Conservation (phyloP, 1,140 invertebrate genomes). For the Hestina assimilis region DNA sequence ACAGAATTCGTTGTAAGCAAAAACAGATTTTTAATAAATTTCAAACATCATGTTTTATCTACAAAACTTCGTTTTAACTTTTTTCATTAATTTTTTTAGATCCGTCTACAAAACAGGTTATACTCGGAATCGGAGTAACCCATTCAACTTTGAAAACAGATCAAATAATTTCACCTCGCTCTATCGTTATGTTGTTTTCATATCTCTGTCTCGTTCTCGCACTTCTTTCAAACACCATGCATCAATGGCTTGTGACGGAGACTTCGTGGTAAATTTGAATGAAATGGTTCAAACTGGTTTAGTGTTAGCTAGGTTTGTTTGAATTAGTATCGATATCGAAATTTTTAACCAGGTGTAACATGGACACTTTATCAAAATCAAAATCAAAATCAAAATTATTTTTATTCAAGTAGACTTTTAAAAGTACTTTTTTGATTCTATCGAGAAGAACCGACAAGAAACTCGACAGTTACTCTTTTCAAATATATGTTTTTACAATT, state of each 20-base stretch:
- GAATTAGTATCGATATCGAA: not conserved
- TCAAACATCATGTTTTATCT: too few species aligned
- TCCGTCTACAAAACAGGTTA: conserved; percentile 30
- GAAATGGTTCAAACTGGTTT: conserved; percentile 13
- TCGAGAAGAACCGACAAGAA: too few species aligned
- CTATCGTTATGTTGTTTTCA: not conserved
- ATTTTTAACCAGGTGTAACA: not conserved
- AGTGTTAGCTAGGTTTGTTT: conserved; percentile 5
- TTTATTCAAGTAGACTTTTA: too few species aligned
- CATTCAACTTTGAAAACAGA: conserved; percentile 31
- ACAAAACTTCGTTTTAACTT: not conserved
- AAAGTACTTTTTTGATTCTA: not conserved
- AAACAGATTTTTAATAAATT: too few species aligned
- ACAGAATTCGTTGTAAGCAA: too few species aligned
- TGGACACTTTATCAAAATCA: too few species aligned
- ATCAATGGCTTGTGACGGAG: conserved; percentile 21
- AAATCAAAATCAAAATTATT: too few species aligned
- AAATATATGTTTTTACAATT: too few species aligned
- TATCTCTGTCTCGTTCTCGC: not conserved
- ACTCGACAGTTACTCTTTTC: too few species aligned
- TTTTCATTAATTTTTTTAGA: not conserved
- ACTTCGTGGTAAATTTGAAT: conserved; percentile 20
- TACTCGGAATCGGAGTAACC: conserved; percentile 16
- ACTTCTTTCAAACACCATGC: conserved; percentile 8
- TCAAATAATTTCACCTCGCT: conserved; percentile 25